A percentile compares a stretch with the other conserved stretches of the same genome.
phyloP scores from a whole-genome alignment of 2,113 vertebrate genomes.

The Astatotilapia flaviijosephi region DNA sequence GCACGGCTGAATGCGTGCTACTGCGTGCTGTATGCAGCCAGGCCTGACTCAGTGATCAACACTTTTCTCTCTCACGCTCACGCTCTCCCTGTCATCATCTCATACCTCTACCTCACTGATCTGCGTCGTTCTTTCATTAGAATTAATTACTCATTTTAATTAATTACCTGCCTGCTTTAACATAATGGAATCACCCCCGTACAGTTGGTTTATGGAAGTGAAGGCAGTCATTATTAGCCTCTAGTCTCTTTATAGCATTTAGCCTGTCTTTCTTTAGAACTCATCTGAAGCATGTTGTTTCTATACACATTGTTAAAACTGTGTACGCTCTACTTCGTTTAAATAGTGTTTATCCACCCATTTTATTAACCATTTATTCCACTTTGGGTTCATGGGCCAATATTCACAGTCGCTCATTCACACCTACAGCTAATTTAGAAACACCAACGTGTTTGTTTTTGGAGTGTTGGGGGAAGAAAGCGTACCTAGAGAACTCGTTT shows the following conservation, averaged over 20 bases:
- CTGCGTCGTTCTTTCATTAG: slow-evolving; percentile 10
- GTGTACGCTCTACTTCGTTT: background rate
- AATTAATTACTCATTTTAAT: slow-evolving; percentile 45
- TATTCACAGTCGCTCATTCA: background rate
- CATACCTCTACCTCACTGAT: slow-evolving; percentile 11
- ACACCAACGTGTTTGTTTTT: background rate
- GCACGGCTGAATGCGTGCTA: slow-evolving; percentile 6
- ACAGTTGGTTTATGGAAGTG: background rate
- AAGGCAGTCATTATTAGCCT: slow-evolving; percentile 19
- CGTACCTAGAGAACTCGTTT: background rate
- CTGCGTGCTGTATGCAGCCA: background rate
- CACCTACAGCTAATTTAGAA: background rate
- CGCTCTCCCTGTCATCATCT: slow-evolving; percentile 17
- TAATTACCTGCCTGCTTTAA: slow-evolving; percentile 44
- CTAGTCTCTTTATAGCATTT: background rate
- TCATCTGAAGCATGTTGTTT: background rate
- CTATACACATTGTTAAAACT: background rate
- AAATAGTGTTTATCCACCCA: background rate
- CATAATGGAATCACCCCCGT: slow-evolving; percentile 7
- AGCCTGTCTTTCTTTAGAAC: background rate
- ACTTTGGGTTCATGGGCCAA: background rate
- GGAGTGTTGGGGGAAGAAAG: background rate
- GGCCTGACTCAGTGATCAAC: background rate
- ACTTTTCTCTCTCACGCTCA: background rate
- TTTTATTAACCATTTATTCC: background rate